Base-by-base conservation (phyloP, 2,888 invertebrate species). In the Cataglyphis rosenhaueri region DNA sequence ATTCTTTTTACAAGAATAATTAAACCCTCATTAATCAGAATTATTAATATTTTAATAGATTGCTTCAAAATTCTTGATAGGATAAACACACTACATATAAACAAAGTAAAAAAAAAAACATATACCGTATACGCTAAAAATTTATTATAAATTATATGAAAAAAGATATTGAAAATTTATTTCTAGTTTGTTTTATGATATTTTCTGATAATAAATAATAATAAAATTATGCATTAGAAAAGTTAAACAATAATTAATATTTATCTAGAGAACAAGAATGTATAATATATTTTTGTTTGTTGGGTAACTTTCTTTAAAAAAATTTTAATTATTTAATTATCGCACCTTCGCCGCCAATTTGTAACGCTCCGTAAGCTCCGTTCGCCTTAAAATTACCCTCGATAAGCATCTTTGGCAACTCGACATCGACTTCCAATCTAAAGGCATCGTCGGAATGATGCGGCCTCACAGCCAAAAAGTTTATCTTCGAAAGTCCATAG, bases 321-420 rank as follows among this genome's bases (percentile, higher is more conserved):
- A 62, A 44, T 74, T 38, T 25, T 71, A 10, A 12, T 52, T 44
- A 65, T 15, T 35, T 55, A 64, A 55, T 41, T 74, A 25, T 1
- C 29, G n/a, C 93, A 97, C 97, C 95, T 95, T 96, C 95, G 41
- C 97, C 96, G 82, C 95, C 95, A 84, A 97, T 92, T 87, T 95
- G 96, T 86, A 97, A 94, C 12, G 95, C 95, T 85, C 96, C 96
- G 81, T 97, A 95, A 55, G 95, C 94, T 18, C 97, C 96, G 84
- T 96, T 96, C 0, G 96, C 96, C 88, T 95, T 95, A 92, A 96
- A 97, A 41, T 95, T 93, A 4, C 97, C 96, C 70, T 95, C 96
- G 3, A 96, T 93, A 59, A 95, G 92, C 12, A 96, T 91, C 87
- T 95, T 95, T 0, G 97, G 96, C 41, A 96, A 93, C 57, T 95